Percentiles rank a stretch among this genome's conserved stretches.
phyloP scores from a whole-genome alignment of 2,888 invertebrate species.

The Tenthredo notha region DNA sequence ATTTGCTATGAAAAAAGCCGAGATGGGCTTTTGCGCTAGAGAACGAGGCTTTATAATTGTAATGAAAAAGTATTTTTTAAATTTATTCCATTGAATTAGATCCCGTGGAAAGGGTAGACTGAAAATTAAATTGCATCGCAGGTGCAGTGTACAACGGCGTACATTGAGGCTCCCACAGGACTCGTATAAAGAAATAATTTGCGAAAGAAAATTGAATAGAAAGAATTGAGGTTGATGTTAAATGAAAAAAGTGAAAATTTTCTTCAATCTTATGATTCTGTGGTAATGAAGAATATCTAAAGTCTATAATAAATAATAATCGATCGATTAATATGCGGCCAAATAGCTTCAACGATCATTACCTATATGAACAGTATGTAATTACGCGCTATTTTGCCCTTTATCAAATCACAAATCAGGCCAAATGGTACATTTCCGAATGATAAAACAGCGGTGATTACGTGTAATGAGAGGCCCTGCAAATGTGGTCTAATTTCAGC shows the following conservation, averaged over 20 bases:
- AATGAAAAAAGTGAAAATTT: neutral
- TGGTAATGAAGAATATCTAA: neutral
- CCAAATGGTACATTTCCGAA: neutral
- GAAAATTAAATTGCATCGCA: neutral
- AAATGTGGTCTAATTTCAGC: neutral
- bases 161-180: neutral
- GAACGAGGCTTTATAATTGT: neutral
- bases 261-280: neutral
- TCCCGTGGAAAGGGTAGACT: neutral
- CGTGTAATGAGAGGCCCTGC: neutral
- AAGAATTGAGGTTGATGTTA: neutral
- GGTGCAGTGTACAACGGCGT: neutral
- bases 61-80: neutral
- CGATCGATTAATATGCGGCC: neutral
- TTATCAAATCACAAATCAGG: neutral
- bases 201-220: neutral
- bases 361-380: neutral
- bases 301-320: neutral
- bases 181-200: neutral
- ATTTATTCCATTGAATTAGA: neutral
- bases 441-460: neutral
- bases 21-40: neutral
- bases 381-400: neutral
- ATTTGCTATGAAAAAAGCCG: neutral
- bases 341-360: neutral